Base-by-base conservation (phyloP, 92 coral and sea anemone genomes). In the Muricea muricata region DNA sequence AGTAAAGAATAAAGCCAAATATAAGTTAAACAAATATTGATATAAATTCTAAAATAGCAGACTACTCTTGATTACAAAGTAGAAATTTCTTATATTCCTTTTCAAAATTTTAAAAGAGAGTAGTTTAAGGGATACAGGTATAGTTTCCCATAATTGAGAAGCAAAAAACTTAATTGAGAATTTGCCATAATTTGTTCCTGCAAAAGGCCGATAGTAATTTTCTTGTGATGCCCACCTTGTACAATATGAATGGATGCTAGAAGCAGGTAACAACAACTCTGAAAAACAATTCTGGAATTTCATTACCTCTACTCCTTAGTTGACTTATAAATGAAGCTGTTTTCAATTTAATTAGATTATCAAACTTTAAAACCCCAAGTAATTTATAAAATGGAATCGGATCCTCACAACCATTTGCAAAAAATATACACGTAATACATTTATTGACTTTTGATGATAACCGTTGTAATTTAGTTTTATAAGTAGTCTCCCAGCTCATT, bases 131-230 rank as follows among this genome's bases (percentile, higher is more conserved):
- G 60, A 21, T 12, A 32, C 39, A 28, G 87, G 87, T 28, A 81
- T 72, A 6, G 32, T 42, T 73, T 82, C 84, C 87, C 87, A 87
- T 75, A 87, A 30, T 82, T 81, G 82, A 6, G 87, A 72, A 29
- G 61, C 87, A n/a, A n/a, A n/a, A n/a, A n/a, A n/a, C 30, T n/a
- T 65, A 29, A 39, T 81, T 71, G 65, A 33, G 56, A 87, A 87
- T 21, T 67, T 57, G 15, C 88, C 91, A 76, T 33, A 75, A 69
- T 78, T 88, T 20, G 87, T 83, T 20, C 77, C 68, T 37, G 73
- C 57, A 46, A 79, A 39, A 65, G 84, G 81, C 30, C 88, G 26
- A 26, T 81, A 40, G 7, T 83, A 66, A 83, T 88, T 26, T 52
- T 25, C 48, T 33, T 83, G 9, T n/a, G 88, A 31, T 15, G 72